Percentiles rank a stretch among this genome's conserved stretches.
Conservation (phyloP, 1,140 invertebrate genomes). For the Mamestra configurata region DNA sequence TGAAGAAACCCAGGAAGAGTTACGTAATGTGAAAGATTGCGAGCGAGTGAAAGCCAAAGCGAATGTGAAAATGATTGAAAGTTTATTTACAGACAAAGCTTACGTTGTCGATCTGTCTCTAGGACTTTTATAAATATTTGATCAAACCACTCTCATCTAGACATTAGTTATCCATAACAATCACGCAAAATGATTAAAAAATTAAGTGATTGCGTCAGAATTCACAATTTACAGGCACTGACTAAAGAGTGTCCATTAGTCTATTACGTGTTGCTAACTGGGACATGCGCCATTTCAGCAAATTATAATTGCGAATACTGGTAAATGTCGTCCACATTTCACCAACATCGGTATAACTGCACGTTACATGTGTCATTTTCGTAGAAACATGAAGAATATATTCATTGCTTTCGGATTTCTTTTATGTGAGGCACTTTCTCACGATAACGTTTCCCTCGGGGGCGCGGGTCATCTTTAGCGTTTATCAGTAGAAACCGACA, state of each 20-base stretch:
- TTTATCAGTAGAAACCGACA: conserved; percentile 66
- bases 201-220: conserved; percentile 43
- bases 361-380: not conserved
- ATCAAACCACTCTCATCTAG: not conserved
- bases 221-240: conserved; percentile 42
- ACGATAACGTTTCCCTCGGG: conserved; percentile 60
- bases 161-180: not conserved
- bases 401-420: conserved; percentile 47
- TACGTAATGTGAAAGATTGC: conserved; percentile 47
- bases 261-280: conserved; percentile 52
- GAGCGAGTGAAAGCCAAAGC: conserved; percentile 23
- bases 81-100: conserved; percentile 1
- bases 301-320: conserved; percentile 51
- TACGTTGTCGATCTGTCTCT: not conserved
- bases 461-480: conserved; percentile 61
- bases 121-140: not conserved
- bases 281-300: conserved; percentile 61
- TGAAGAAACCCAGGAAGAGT: conserved; percentile 45
- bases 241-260: conserved; percentile 39
- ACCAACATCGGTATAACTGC: not conserved
- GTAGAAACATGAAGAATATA: conserved; percentile 34
- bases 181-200: conserved; percentile 38
- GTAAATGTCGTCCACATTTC: conserved; percentile 34
- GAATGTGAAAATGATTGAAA: conserved; percentile 41
- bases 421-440: conserved; percentile 55